phyloP scores from a whole-genome alignment of 1,140 invertebrate genomes.

The Drosophila varians region DNA sequence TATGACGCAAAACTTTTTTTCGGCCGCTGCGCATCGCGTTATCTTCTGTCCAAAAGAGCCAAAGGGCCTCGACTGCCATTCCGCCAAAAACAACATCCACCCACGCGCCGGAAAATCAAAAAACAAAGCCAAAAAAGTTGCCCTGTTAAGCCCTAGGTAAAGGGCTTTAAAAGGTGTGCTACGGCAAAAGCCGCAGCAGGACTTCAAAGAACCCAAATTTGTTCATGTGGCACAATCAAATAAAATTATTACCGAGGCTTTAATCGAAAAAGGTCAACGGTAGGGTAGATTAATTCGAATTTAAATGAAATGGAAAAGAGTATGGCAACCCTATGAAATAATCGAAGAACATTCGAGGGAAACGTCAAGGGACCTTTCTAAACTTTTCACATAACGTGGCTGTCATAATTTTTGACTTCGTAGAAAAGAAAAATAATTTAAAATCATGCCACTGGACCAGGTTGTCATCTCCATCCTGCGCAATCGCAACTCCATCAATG shows the following conservation, averaged over 20 bases:
- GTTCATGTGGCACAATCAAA: conserved; percentile 44
- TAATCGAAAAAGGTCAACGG: conserved; percentile 20
- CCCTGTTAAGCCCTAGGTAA: conserved; percentile 35
- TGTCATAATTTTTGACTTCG: too few species aligned
- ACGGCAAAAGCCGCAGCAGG: conserved; percentile 6
- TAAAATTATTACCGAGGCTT: conserved; percentile 21
- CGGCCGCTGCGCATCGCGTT: conserved; percentile 44
- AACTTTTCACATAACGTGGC: too few species aligned
- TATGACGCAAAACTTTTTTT: conserved; percentile 79
- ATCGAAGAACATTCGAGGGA: background rate
- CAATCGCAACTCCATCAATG: conserved; percentile 18
- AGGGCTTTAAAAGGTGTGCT: conserved; percentile 53
- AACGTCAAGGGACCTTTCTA: too few species aligned
- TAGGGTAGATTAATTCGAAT: background rate
- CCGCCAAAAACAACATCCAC: conserved; percentile 10
- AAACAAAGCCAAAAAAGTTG: conserved; percentile 50
- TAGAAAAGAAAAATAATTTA: too few species aligned
- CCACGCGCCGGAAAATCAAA: conserved; percentile 18
- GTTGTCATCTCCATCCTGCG: conserved; percentile 27
- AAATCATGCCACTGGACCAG: conserved; percentile 45
- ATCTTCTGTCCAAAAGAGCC: conserved; percentile 42
- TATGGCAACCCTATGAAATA: background rate
- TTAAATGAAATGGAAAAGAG: background rate
- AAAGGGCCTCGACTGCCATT: conserved; percentile 47
- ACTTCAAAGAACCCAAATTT: conserved; percentile 54